Conservation (phyloP, 2,888 invertebrate species). For the Agrilus mali region DNA sequence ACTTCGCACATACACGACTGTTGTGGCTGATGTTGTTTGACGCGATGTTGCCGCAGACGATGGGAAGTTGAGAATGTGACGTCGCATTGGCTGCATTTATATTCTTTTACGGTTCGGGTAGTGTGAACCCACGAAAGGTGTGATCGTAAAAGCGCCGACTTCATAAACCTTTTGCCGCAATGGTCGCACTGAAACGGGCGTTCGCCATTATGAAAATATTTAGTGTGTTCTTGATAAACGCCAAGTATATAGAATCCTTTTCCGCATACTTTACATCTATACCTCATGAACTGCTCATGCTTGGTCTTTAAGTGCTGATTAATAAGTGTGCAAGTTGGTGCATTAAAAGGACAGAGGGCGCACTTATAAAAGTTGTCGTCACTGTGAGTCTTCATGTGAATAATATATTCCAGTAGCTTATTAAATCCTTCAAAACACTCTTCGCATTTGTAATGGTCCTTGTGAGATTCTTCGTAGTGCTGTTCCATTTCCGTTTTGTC, state of each 20-base stretch:
- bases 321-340: not conserved
- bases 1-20: constrained; percentile 42
- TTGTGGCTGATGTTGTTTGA: constrained; percentile 39
- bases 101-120: constrained; percentile 19
- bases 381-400: not conserved
- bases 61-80: constrained; percentile 33
- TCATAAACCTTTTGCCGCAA: not conserved
- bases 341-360: not conserved
- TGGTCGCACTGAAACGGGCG: not conserved
- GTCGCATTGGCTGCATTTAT: constrained; percentile 32
- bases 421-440: constrained; percentile 41
- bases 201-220: constrained; percentile 9
- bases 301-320: no score
- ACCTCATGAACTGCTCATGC: no score
- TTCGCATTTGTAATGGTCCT: constrained; percentile 33
- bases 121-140: no score
- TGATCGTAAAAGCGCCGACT: no score
- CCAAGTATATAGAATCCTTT: no score
- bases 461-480: no score
- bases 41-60: constrained; percentile 28
- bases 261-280: no score
- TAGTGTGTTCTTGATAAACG: no score
- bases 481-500: no score
- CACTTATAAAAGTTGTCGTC: not conserved
- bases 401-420: constrained; percentile 18